Conservation (phyloP, 2,888 invertebrate genomes). For the Phorcus lineatus region DNA sequence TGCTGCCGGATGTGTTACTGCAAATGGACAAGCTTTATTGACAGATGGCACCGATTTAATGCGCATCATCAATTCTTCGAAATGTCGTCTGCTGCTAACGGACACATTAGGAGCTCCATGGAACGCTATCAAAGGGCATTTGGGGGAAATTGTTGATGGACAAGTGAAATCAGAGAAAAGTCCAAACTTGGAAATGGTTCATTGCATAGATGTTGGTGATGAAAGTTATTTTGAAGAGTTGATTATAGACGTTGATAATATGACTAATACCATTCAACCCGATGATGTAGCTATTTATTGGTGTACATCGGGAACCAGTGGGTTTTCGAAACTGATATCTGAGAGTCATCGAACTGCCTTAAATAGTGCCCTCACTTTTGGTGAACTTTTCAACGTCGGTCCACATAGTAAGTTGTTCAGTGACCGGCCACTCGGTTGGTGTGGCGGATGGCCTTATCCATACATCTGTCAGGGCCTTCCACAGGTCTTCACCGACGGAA, state of each 20-base stretch:
- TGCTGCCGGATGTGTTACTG: conserved; percentile 21
- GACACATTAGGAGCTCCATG: background rate
- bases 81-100: background rate
- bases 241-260: background rate
- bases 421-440: conserved; percentile 24
- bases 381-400: too few relatives aligned
- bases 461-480: background rate
- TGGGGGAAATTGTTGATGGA: background rate
- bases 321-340: conserved; percentile 28
- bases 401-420: background rate
- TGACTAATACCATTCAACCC: background rate
- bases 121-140: background rate
- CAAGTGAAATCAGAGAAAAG: background rate
- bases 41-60: conserved; percentile 25
- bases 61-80: background rate
- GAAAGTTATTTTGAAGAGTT: conserved; percentile 2
- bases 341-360: background rate
- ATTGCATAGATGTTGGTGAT: background rate
- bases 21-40: conserved; percentile 20
- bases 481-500: background rate
- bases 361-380: too few relatives aligned
- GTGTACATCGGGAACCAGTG: conserved; percentile 23
- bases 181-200: background rate
- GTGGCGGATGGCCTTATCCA: background rate
- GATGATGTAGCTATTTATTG: conserved; percentile 4